Percentiles rank a stretch among this genome's conserved stretches.
These are phyloP conservation scores for Ellobius talpinus DNA, from an alignment of 2,113 vertebrate genomes.

Conservation along the genomic window DNA sequence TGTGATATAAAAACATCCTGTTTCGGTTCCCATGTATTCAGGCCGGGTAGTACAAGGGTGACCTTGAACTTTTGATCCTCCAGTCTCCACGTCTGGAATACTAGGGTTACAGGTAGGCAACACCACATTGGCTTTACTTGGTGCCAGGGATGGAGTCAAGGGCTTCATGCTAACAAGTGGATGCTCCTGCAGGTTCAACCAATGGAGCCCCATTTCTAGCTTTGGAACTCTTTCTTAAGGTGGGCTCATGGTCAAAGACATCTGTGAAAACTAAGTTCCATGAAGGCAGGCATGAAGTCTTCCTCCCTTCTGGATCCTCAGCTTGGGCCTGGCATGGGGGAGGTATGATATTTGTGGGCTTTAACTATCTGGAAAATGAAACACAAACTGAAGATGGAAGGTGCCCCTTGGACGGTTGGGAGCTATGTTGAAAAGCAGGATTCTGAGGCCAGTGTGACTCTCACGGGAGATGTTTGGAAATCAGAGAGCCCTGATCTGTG, in stretches of 20 bases:
- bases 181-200: too few species aligned
- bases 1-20: not conserved
- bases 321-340: not conserved
- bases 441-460: not conserved
- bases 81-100: too few species aligned
- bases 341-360: not conserved
- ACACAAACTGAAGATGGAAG: not conserved
- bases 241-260: not conserved
- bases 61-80: not conserved
- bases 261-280: not conserved
- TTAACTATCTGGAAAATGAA: not conserved
- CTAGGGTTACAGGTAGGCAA: not conserved
- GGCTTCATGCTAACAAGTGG: not conserved
- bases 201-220: not conserved
- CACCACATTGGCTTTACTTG: not conserved
- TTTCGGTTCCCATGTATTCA: not conserved
- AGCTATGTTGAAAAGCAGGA: not conserved
- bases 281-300: not conserved
- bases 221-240: not conserved
- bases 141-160: not conserved
- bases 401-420: not conserved
- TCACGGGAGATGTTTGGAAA: not conserved
- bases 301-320: not conserved
- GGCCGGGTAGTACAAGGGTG: not conserved
- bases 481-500: not conserved